Evolutionary conservation across 2,113 vertebrate genomes (phyloP), one percentile per base, ranked within the genome.

Genomic region (Scytalopus superciliaris): DNA sequence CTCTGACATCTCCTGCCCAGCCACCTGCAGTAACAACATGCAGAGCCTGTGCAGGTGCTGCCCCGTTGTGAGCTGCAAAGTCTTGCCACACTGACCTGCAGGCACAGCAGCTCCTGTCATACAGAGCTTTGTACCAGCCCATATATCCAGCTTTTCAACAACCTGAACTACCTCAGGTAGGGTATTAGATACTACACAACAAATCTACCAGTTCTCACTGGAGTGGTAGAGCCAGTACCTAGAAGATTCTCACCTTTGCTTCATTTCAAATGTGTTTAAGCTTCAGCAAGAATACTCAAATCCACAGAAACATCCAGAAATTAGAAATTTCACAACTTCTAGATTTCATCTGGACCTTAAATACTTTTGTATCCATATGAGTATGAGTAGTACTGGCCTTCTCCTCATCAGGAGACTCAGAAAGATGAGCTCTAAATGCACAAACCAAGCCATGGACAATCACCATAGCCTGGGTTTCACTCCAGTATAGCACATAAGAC

Each of bases 171-270:
- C 53, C 35, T 69, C 30, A 23, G 31, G 7, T 3, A 25, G 8
- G 17, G 23, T 7, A 40, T 28, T 4, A 30, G 28, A 22, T 55
- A 62, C 17, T 24, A 59, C n/a, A 27, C 6, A 17, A 8, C n/a
- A 42, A 42, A 47, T 49, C 21, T 9, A 14, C 1, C 16, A 27
- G 8, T 40, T 56, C 55, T 27, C 37, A 10, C 0, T 18, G 13
- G 13, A 62, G 8, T 4, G 9, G 11, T 0, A 72, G 22, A 57
- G 45, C 8, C 14, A 35, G 25, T 10, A 24, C 24, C 8, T 5
- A 8, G 14, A 35, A 66, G 19, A 55, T 24, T 57, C 68, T 52
- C 42, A 12, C 24, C 25, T 70, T 62, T 45, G 12, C 24, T 80
- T 68, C 73, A 15, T 44, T 45, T 76, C 47, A 59, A 42, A 24